A percentile compares a stretch with the other conserved stretches of the same genome.
Conservation (phyloP, 2,888 invertebrate species). For the Caenorhabditis sulstoni region DNA sequence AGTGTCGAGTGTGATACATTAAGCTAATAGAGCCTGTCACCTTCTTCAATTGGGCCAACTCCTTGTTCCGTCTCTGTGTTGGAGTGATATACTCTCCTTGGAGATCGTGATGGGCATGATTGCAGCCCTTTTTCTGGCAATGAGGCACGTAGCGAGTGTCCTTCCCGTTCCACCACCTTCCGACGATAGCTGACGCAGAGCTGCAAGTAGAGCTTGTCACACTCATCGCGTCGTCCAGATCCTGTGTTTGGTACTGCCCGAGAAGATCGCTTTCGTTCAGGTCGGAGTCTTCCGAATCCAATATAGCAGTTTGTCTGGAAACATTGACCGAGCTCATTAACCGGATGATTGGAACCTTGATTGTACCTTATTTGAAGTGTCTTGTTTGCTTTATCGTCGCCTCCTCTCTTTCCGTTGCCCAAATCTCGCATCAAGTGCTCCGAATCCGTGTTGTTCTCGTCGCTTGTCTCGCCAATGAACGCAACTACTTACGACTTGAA, state of each 20-base stretch:
- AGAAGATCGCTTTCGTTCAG: slow-evolving; percentile 50
- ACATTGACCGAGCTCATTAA: not conserved
- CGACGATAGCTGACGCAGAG: slow-evolving; percentile 73
- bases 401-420: slow-evolving; percentile 52
- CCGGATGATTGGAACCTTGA: not conserved
- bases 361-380: slow-evolving; percentile 46
- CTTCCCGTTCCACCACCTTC: slow-evolving; percentile 80
- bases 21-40: slow-evolving; percentile 11
- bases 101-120: slow-evolving; percentile 68
- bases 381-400: slow-evolving; percentile 19
- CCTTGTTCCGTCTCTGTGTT: slow-evolving; percentile 76
- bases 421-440: slow-evolving; percentile 71
- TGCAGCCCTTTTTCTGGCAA: slow-evolving; percentile 76
- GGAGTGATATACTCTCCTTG: slow-evolving; percentile 78
- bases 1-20: slow-evolving; percentile 39
- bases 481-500: slow-evolving; percentile 62
- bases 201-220: slow-evolving; percentile 74
- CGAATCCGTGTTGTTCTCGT: slow-evolving; percentile 76
- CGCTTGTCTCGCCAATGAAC: slow-evolving; percentile 79
- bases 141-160: slow-evolving; percentile 78
- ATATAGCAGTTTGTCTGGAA: slow-evolving; percentile 71
- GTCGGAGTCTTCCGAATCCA: slow-evolving; percentile 69
- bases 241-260: slow-evolving; percentile 32
- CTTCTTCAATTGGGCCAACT: slow-evolving; percentile 56
- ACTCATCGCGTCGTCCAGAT: slow-evolving; percentile 70